Base-by-base conservation (phyloP, 2,113 vertebrate genomes). In the Pelodiscus sinensis region DNA sequence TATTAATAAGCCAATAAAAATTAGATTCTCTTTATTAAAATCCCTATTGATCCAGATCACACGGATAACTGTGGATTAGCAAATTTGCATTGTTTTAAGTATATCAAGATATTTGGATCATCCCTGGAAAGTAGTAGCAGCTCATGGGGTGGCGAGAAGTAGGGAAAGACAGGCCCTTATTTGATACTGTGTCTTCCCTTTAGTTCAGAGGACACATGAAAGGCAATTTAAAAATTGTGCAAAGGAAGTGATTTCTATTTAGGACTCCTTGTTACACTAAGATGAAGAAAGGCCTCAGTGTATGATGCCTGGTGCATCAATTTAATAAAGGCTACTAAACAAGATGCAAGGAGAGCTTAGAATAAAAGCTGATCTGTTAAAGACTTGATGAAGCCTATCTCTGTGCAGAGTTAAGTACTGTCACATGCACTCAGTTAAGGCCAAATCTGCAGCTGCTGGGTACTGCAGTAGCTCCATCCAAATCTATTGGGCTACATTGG, bases 291-390 rank as follows among this genome's bases (percentile, higher is more conserved):
- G 5, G 1, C 54, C 71, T 94, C 7, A 4, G 31, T 62, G n/a
- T n/a, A 71, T 21, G 65, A 71, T 9, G 24, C 21, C 8, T 0
- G 0, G 31, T 9, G 81, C 56, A 38, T 79, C 15, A 2, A 1
- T 71, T 27, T 79, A 86, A 3, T 10, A 3, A 52, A 71, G 89
- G 84, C 51, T 51, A 82, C 3, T 51, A 51, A 35, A n/a, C 16
- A 65, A 2, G 54, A 56, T 57, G 80, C 0, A 0, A 27, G 25
- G 91, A 92, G 68, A 88, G 50, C 22, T 5, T 57, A 65, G 31
- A 90, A 81, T 65, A 65, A 84, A 92, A 95, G 68, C 35, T 78
- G 81, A 83, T 73, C 18, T 94, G 50, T 71, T 85, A 65, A 44
- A 22, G 75, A 82, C 12, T 35, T 86, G 73, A 52, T 71, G 54